These are phyloP conservation scores for Pyrocephalus nanus DNA, from an alignment of 2,797 vertebrate species.

Conservation along the genomic window DNA sequence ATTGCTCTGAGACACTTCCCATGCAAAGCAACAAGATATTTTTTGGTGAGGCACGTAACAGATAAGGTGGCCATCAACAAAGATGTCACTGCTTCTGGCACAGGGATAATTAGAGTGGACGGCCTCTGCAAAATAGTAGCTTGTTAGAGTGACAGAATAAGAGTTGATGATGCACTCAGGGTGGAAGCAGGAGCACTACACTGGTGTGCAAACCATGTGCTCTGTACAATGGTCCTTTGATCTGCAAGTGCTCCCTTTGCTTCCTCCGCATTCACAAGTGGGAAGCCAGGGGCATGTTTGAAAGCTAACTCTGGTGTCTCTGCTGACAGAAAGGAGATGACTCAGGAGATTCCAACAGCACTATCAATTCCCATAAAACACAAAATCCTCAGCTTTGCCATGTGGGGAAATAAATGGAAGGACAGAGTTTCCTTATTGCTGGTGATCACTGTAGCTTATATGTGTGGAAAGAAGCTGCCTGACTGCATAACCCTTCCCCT, in stretches of 20 bases:
- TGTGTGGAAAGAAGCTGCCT: background rate
- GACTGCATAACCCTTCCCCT: background rate
- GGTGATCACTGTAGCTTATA: rapidly evolving
- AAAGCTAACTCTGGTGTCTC: background rate
- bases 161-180: background rate
- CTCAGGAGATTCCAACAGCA: background rate
- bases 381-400: rapidly evolving
- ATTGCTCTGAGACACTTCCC: background rate
- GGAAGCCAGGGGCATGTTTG: background rate
- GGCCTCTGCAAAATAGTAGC: background rate
- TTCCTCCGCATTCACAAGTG: background rate
- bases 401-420: background rate
- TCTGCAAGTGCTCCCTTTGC: background rate
- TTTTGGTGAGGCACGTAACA: rapidly evolving
- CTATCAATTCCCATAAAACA: background rate
- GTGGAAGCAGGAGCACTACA: background rate
- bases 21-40: background rate
- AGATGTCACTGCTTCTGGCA: background rate
- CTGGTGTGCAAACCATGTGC: no score
- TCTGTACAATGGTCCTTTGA: background rate
- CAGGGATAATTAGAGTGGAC: background rate
- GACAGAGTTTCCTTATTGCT: rapidly evolving
- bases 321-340: background rate
- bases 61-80: background rate
- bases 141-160: conserved; percentile 30